These are phyloP conservation scores for Spinus pinus DNA, from an alignment of 2,797 vertebrate species.

Conservation along the genomic window DNA sequence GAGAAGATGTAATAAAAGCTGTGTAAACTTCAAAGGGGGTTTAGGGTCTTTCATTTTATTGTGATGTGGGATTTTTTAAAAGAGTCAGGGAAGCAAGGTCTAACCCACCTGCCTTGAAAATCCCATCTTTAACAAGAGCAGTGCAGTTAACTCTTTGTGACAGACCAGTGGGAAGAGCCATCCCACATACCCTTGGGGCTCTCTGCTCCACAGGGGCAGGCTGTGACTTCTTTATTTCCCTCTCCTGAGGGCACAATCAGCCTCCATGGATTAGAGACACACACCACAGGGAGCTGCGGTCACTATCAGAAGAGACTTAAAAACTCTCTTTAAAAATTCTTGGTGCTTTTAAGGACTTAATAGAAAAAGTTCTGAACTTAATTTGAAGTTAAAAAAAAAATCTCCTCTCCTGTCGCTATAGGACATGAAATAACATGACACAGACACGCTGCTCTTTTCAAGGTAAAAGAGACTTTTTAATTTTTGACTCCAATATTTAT, in stretches of 20 bases:
- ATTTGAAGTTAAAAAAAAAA: neutral
- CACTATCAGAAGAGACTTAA: neutral
- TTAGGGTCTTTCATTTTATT: neutral
- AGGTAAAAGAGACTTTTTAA: too few species aligned
- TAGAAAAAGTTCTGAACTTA: neutral
- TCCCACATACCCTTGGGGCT: neutral
- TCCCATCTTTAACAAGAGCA: neutral
- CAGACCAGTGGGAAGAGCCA: neutral
- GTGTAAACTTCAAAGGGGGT: neutral
- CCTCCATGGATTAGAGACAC: neutral
- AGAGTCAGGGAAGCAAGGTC: neutral
- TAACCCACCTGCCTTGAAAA: neutral
- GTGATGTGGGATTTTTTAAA: neutral
- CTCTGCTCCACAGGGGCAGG: neutral
- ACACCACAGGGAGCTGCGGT: neutral
- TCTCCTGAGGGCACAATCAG: neutral
- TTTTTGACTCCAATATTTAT: too few species aligned
- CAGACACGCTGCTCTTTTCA: too few species aligned
- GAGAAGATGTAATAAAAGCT: neutral
- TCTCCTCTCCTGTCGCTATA: neutral
- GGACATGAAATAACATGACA: too few species aligned
- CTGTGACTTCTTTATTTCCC: neutral
- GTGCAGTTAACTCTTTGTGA: neutral
- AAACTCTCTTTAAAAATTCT: neutral
- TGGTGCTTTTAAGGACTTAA: neutral